Percentiles rank a stretch among this genome's conserved stretches.
Evolutionary conservation across 2,797 vertebrate species (phyloP).

Genomic region (Rallus crepitans): DNA sequence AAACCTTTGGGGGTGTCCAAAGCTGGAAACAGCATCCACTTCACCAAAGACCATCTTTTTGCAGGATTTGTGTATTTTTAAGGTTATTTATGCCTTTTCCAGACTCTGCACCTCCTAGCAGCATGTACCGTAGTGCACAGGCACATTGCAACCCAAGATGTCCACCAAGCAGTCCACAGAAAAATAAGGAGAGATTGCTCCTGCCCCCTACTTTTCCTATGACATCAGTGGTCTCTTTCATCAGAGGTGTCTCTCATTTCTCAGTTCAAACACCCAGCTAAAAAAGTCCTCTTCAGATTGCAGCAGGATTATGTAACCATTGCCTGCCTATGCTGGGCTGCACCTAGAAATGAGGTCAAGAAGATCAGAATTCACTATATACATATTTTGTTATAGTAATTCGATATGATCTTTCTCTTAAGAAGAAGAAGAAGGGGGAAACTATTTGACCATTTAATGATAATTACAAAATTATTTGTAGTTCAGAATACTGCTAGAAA

Average conservation of each 20-base stretch:
- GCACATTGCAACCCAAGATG: neutral
- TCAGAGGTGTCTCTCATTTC: neutral
- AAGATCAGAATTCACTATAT: neutral
- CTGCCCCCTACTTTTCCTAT: rapidly evolving
- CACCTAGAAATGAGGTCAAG: neutral
- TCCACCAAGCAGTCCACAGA: neutral
- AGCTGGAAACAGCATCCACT: neutral
- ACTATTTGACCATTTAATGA: neutral
- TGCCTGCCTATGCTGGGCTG: neutral
- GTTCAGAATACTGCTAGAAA: neutral
- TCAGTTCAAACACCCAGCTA: neutral
- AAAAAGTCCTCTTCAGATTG: neutral
- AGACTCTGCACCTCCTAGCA: neutral
- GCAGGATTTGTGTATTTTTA: neutral
- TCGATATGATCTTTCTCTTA: neutral
- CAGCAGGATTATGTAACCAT: neutral
- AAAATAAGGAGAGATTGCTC: neutral
- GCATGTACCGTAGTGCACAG: neutral
- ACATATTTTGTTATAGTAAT: rapidly evolving
- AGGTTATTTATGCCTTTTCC: neutral
- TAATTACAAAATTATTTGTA: neutral
- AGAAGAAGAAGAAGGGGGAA: neutral
- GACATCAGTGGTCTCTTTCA: neutral
- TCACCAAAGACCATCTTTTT: neutral
- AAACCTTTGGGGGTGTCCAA: neutral